Evolutionary conservation across 2,888 invertebrate genomes (phyloP).

Genomic region (Drosophila kanekoi): DNA sequence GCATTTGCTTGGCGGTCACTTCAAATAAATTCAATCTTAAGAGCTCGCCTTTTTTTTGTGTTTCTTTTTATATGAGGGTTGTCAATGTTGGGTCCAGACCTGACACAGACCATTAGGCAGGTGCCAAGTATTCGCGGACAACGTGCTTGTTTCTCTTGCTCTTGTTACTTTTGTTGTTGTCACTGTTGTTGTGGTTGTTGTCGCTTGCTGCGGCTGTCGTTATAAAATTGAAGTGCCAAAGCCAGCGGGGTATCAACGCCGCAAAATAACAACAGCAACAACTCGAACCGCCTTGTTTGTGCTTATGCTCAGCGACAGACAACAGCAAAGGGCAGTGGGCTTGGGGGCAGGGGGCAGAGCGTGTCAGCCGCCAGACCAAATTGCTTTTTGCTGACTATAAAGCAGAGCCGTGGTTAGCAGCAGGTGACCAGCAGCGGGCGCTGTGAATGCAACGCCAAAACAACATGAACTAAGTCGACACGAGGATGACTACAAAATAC

Average conservation of each 20-base stretch:
- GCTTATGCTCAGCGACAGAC: constrained; percentile 42
- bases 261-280: constrained; percentile 39
- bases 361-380: constrained; percentile 55
- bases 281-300: constrained; percentile 55
- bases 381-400: constrained; percentile 72
- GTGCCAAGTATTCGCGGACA: constrained; percentile 56
- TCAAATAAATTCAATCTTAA: constrained; percentile 19
- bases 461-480: not conserved
- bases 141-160: constrained; percentile 19
- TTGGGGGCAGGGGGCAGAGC: not conserved
- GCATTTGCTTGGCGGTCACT: constrained; percentile 11
- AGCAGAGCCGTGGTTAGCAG: constrained; percentile 46
- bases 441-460: constrained; percentile 26
- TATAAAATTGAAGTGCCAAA: constrained; percentile 77
- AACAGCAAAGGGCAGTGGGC: constrained; percentile 28
- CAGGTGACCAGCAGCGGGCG: constrained; percentile 38
- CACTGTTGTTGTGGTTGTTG: constrained; percentile 26
- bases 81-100: constrained; percentile 20
- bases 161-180: constrained; percentile 7
- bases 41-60: constrained; percentile 5
- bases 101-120: constrained; percentile 68
- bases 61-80: constrained; percentile 11
- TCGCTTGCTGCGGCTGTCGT: constrained; percentile 46
- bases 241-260: constrained; percentile 74
- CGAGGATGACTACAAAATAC: not conserved